These are phyloP conservation scores for Xylocopa sonorina DNA, from an alignment of 1,140 invertebrate species.

Conservation along the genomic window DNA sequence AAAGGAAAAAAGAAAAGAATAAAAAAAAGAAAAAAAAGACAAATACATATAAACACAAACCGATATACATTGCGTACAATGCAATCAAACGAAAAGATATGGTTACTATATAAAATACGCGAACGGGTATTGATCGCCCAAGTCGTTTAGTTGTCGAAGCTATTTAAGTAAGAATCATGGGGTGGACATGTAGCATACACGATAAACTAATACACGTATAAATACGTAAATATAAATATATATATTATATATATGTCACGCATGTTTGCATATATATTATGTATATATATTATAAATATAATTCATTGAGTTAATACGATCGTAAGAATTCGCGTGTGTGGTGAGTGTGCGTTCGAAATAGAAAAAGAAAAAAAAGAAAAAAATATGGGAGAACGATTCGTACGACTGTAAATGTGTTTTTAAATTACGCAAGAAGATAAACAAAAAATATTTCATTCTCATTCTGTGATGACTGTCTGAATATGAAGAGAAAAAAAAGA, in stretches of 20 bases:
- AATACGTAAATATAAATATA: constrained; percentile 55
- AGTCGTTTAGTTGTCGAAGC: constrained; percentile 60
- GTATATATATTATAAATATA: constrained; percentile 52
- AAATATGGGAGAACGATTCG: constrained; percentile 4
- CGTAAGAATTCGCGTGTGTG: constrained; percentile 49
- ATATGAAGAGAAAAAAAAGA: constrained; percentile 60
- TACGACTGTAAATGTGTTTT: constrained; percentile 63
- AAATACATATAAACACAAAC: not conserved
- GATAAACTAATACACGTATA: constrained; percentile 61
- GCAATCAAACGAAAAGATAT: constrained; percentile 59
- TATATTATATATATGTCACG: constrained; percentile 54
- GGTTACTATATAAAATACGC: constrained; percentile 48
- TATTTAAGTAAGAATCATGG: constrained; percentile 68
- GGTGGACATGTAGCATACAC: constrained; percentile 64
- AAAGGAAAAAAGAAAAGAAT: not conserved
- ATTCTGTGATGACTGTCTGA: constrained; percentile 79
- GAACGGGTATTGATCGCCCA: constrained; percentile 46
- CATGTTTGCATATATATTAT: constrained; percentile 42
- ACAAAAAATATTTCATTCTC: constrained; percentile 76
- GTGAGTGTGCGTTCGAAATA: not conserved
- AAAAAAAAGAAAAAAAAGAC: not conserved
- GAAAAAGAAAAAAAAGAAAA: not conserved
- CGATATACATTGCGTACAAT: constrained; percentile 49
- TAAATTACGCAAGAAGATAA: constrained; percentile 68
- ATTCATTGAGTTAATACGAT: constrained; percentile 63